Conservation (phyloP, 1,140 invertebrate species). For the Oscheius sp. region DNA sequence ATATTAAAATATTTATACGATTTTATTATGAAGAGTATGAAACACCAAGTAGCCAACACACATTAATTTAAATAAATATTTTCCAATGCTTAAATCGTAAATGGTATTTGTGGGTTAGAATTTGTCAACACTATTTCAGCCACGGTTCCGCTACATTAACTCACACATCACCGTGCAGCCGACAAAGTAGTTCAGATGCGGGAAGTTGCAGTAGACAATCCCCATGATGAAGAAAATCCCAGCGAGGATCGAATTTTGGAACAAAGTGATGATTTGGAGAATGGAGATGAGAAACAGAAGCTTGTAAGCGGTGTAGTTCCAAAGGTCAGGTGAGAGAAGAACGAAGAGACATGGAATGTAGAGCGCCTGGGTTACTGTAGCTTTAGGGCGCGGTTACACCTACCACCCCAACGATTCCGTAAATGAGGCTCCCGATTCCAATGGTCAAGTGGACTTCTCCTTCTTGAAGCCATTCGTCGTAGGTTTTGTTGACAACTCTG, state of each 20-base stretch:
- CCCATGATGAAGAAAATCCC: slow-evolving; percentile 5
- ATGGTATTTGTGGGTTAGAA: too few species aligned
- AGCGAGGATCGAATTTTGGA: not conserved
- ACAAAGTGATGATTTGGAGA: not conserved
- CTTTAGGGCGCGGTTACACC: not conserved
- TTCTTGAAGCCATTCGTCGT: not conserved
- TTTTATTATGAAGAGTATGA: too few species aligned
- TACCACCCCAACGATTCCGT: not conserved
- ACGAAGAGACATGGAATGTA: not conserved
- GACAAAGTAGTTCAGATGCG: not conserved
- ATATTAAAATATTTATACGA: too few species aligned
- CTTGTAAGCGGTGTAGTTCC: not conserved
- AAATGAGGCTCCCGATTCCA: not conserved
- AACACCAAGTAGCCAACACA: too few species aligned
- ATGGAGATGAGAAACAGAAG: not conserved
- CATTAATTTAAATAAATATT: too few species aligned
- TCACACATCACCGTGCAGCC: not conserved
- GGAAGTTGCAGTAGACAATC: not conserved
- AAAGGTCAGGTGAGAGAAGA: not conserved
- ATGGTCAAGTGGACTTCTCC: not conserved
- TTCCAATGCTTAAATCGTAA: too few species aligned
- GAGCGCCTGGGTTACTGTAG: not conserved
- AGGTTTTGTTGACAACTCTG: not conserved
- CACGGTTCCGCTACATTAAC: too few species aligned
- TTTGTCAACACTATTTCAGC: too few species aligned